Evolutionary conservation across 2,113 vertebrate species (phyloP), one percentile per base, ranked within the genome.

Genomic region (Cisticola juncidis): DNA sequence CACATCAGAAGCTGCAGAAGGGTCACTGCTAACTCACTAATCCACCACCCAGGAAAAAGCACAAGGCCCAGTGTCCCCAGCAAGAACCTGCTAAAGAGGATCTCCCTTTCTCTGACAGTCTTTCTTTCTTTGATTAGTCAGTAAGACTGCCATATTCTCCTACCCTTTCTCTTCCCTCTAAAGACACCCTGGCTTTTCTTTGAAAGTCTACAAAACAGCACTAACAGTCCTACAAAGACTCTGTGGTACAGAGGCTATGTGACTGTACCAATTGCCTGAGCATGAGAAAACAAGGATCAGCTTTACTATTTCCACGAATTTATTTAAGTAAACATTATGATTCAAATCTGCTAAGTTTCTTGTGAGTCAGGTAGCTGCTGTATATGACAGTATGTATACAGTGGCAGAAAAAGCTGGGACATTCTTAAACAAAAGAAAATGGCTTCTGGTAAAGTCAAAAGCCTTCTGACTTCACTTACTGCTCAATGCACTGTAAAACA

Each of bases 181-280:
- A 57, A 78, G 23, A 54, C 5, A 15, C 1, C n/a, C n/a, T n/a
- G n/a, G 4, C 22, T 74, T 81, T 86, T 53, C 18, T 77, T 65
- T 21, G 28, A 79, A 92, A 82, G 78, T 9, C 36, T 35, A 45
- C n/a, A 61, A 61, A 77, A n/a, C 10, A 56, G 13, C 5, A 31
- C 12, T 36, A 69, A 60, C 0, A 47, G 20, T 23, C 24, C 29
- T 29, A 26, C 6, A 81, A 47, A 71, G 9, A 72, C 36, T 65
- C 22, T 42, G 1, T 4, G 12, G n/a, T 22, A 33, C 0, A 3
- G 31, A 86, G 11, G 53, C 4, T 8, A 33, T 38, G 35, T 51
- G 48, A 44, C 7, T n/a, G 31, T 8, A 73, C 11, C 2, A 28
- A 28, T 11, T 79, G 25, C 19, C 36, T 17, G 12, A 84, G n/a